Conservation (phyloP, 2,888 invertebrate species). For the Phengaris arion region DNA sequence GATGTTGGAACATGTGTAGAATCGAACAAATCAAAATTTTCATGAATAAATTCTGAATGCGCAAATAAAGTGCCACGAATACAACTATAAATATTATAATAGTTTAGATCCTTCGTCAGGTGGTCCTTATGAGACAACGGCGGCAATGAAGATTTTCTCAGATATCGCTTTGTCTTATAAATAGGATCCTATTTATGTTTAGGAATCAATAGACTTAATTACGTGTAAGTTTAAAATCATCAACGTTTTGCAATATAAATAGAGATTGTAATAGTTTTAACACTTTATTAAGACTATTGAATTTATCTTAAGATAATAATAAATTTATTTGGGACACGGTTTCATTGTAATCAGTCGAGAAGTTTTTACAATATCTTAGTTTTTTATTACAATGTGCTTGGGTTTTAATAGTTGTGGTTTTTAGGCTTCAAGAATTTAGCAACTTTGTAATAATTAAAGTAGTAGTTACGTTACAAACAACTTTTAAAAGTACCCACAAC, state of each 20-base stretch:
- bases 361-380: no score
- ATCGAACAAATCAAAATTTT: slow-evolving; percentile 23
- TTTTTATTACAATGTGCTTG: neutral
- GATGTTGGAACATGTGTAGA: slow-evolving; percentile 22
- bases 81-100: slow-evolving; percentile 26
- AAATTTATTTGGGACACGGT: no score
- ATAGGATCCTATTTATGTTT: neutral
- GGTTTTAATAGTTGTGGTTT: neutral
- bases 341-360: no score
- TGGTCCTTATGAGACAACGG: neutral
- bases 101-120: neutral
- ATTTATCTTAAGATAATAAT: no score
- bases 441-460: slow-evolving; percentile 7
- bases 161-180: neutral
- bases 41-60: slow-evolving; percentile 22
- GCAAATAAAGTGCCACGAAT: neutral
- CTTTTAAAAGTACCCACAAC: neutral
- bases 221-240: no score
- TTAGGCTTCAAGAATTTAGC: neutral
- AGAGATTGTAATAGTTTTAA: no score
- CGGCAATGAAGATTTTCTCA: neutral
- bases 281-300: no score
- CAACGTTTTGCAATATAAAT: no score
- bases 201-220: neutral
- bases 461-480: neutral